Evolutionary conservation across 1,140 invertebrate genomes (phyloP).

Genomic region (Mya arenaria): DNA sequence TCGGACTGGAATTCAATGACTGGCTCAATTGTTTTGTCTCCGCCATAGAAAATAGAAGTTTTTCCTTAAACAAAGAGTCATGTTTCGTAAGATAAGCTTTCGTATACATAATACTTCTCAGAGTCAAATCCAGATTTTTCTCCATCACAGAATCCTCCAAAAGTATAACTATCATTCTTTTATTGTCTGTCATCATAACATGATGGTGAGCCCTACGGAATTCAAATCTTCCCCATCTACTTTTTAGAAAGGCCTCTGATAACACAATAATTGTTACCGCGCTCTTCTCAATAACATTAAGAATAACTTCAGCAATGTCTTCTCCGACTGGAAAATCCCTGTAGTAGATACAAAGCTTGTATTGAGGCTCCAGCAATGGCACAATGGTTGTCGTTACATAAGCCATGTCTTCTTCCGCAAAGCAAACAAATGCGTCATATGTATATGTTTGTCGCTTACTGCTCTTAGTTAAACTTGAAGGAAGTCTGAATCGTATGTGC

Average conservation of each 20-base stretch:
- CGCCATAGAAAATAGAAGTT: conserved; percentile 18
- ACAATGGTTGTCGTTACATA: conserved; percentile 9
- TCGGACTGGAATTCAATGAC: too few relatives aligned
- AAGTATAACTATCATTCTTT: conserved; percentile 23
- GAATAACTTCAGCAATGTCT: conserved; percentile 33
- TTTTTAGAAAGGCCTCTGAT: conserved; percentile 18
- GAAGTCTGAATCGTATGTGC: conserved; percentile 8
- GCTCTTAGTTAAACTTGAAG: not conserved
- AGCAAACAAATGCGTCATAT: conserved; percentile 41
- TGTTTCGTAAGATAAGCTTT: conserved; percentile 24
- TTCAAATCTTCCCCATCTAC: conserved; percentile 42
- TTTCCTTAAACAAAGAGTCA: conserved; percentile 30
- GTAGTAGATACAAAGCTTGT: conserved; percentile 27
- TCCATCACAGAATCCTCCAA: not conserved
- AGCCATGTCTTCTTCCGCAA: conserved; percentile 17
- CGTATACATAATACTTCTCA: conserved; percentile 37
- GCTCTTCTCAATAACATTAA: conserved; percentile 18
- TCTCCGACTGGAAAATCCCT: conserved; percentile 35
- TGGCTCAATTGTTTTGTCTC: too few relatives aligned
- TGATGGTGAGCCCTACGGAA: conserved; percentile 18
- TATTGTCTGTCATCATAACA: not conserved
- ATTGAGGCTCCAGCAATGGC: conserved; percentile 22
- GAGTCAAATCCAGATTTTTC: conserved; percentile 18
- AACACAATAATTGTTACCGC: conserved; percentile 16
- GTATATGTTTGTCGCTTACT: too few relatives aligned